Evolutionary conservation across 2,113 vertebrate species (phyloP), one percentile per base, ranked within the genome.

Genomic region (Hydropotes inermis): DNA sequence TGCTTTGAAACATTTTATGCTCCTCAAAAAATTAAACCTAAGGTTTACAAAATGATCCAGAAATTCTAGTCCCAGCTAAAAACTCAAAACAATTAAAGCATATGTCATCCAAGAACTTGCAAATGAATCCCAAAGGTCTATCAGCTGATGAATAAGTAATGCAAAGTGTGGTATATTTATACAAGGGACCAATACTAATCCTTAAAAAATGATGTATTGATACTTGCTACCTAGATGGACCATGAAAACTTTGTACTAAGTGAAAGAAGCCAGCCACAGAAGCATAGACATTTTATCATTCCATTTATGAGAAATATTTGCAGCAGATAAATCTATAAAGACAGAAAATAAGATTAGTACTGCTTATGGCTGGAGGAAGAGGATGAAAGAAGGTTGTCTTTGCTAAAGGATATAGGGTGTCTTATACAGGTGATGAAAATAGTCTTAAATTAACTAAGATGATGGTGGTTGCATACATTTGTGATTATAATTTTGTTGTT

Each of bases 321-420:
- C 7, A 87, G 12, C 6, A 57, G 27, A 11, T 45, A 74, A 50
- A 36, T 90, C 14, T 39, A 27, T 54, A 58, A 19, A 76, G 45
- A 58, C 16, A 58, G 10, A 61, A 90, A 74, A 45, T 50, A 87
- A 87, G n/a, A 82, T 28, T 33, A 50, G 11, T 50, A 8, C 17
- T 61, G 6, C 36, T 76, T 28, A 47, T 1, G 15, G 16, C 12
- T 74, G 47, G 30, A 87, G 14, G 7, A 3, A 5, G 6, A 39
- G 2, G 16, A 13, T 0, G 4, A 17, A 25, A 7, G 7, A 43
- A 81, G 6, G 1, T 0, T 17, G 3, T 25, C n/a, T 50, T 6
- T 28, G 13, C 7, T 21, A 21, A 61, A 87, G 14, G 4, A 6
- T 15, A 57, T 23, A 50, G 21, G 3, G 4, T 30, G 39, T 55